These are phyloP conservation scores for Trichogramma pretiosum DNA, from an alignment of 1,140 invertebrate genomes.

Conservation along the genomic window DNA sequence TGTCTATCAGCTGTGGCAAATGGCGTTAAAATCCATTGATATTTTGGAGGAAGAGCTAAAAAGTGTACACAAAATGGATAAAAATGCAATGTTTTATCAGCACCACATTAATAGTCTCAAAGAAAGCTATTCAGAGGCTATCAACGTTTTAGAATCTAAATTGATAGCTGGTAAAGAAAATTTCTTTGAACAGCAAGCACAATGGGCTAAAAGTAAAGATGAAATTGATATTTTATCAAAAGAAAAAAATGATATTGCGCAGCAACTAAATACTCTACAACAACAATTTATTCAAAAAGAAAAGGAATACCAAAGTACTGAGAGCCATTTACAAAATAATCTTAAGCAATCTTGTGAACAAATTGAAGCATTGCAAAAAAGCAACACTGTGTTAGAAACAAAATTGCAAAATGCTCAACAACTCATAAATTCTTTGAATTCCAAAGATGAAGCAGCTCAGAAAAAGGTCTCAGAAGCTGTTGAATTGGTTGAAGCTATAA, in stretches of 20 bases:
- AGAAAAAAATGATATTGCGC: conserved; percentile 28
- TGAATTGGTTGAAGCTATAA: conserved; percentile 42
- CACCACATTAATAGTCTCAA: conserved; percentile 35
- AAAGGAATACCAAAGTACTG: conserved; percentile 22
- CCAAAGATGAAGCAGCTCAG: conserved; percentile 33
- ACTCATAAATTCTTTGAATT: conserved; percentile 20
- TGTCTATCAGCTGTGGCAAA: conserved; percentile 50
- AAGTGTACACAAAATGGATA: conserved; percentile 36
- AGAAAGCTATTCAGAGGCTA: conserved; percentile 40
- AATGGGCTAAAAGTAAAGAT: conserved; percentile 30
- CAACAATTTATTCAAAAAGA: conserved; percentile 28
- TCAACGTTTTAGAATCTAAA: conserved; percentile 38
- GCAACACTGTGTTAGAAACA: conserved; percentile 27
- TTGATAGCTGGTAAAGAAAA: conserved; percentile 35
- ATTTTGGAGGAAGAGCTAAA: conserved; percentile 49
- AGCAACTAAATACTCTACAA: conserved; percentile 23
- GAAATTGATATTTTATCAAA: conserved; percentile 28
- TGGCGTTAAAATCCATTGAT: conserved; percentile 49
- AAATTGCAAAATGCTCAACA: conserved; percentile 28
- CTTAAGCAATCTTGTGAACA: conserved; percentile 26
- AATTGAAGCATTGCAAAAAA: conserved; percentile 21
- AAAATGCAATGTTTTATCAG: conserved; percentile 29
- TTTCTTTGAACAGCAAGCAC: conserved; percentile 34
- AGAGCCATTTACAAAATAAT: conserved; percentile 28
- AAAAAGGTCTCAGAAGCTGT: conserved; percentile 45